These are phyloP conservation scores for Cotesia vestalis DNA, from an alignment of 1,140 invertebrate genomes.

Conservation along the genomic window DNA sequence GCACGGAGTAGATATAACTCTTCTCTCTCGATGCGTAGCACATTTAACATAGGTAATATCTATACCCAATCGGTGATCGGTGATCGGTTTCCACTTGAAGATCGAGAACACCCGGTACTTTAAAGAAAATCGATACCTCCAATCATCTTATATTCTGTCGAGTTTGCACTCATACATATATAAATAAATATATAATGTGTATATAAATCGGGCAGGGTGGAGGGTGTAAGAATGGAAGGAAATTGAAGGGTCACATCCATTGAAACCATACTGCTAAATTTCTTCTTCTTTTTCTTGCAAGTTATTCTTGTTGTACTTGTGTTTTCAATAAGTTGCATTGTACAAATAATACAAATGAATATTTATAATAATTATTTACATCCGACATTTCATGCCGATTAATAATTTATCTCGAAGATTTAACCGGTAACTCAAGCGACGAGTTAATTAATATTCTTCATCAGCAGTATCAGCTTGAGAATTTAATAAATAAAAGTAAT, in stretches of 20 bases:
- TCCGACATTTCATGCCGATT: neutral
- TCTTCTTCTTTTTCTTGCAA: neutral
- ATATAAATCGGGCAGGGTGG: neutral
- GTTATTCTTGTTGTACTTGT: neutral
- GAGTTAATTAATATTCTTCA: slow-evolving; percentile 4
- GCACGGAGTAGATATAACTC: slow-evolving; percentile 41
- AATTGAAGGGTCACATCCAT: slow-evolving; percentile 31
- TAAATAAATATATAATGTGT: too few relatives aligned
- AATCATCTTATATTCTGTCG: slow-evolving; percentile 43
- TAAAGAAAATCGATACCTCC: slow-evolving; percentile 55
- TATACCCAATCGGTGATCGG: neutral
- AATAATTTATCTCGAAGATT: neutral
- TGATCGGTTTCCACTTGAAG: slow-evolving; percentile 28
- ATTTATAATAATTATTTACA: too few relatives aligned
- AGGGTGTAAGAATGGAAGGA: slow-evolving; percentile 15
- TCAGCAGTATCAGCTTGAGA: neutral
- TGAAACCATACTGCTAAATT: neutral
- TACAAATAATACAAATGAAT: too few relatives aligned
- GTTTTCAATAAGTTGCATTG: neutral
- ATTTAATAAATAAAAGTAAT: neutral
- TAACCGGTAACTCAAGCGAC: neutral
- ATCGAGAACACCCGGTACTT: slow-evolving; percentile 48
- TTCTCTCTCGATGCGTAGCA: slow-evolving; percentile 14
- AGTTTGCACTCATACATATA: neutral
- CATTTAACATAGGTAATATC: neutral